These are phyloP conservation scores for Pedicia rivosa DNA, from an alignment of 2,888 invertebrate genomes.

Conservation along the genomic window DNA sequence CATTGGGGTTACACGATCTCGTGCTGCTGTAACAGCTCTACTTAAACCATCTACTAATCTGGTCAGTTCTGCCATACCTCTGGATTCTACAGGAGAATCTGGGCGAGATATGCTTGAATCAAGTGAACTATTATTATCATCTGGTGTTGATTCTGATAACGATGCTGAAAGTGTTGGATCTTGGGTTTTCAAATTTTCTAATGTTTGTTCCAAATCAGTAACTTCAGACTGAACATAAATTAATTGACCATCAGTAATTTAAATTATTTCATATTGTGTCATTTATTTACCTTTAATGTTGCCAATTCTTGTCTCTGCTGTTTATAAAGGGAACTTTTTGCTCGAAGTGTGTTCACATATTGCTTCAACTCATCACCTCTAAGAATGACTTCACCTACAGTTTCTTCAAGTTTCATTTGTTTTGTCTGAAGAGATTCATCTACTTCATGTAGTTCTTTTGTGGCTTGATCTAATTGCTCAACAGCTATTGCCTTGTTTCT, in stretches of 20 bases:
- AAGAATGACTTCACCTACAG: slow-evolving; percentile 49
- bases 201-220: slow-evolving; percentile 56
- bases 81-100: slow-evolving; percentile 11
- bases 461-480: slow-evolving; percentile 48
- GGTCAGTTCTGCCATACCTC: slow-evolving; percentile 13
- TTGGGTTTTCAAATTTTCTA: slow-evolving; percentile 50
- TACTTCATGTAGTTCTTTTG: slow-evolving; percentile 40
- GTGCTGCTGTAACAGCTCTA: slow-evolving; percentile 11
- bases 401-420: slow-evolving; percentile 34
- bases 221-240: slow-evolving; percentile 42
- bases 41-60: slow-evolving; percentile 14
- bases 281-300: slow-evolving; percentile 38
- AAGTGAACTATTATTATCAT: slow-evolving; percentile 4
- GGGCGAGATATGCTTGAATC: slow-evolving; percentile 7
- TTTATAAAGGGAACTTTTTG: slow-evolving; percentile 68
- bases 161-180: slow-evolving; percentile 37
- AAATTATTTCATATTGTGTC: background rate
- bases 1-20: slow-evolving; percentile 13
- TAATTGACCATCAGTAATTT: background rate
- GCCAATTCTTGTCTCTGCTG: slow-evolving; percentile 60
- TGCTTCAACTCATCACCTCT: slow-evolving; percentile 73
- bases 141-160: slow-evolving; percentile 19
- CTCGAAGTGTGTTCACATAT: slow-evolving; percentile 65
- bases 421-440: slow-evolving; percentile 44
- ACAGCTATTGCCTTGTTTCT: slow-evolving; percentile 65